Base-by-base conservation (phyloP, 1,140 invertebrate genomes). In the Drosophila nigromelanica region DNA sequence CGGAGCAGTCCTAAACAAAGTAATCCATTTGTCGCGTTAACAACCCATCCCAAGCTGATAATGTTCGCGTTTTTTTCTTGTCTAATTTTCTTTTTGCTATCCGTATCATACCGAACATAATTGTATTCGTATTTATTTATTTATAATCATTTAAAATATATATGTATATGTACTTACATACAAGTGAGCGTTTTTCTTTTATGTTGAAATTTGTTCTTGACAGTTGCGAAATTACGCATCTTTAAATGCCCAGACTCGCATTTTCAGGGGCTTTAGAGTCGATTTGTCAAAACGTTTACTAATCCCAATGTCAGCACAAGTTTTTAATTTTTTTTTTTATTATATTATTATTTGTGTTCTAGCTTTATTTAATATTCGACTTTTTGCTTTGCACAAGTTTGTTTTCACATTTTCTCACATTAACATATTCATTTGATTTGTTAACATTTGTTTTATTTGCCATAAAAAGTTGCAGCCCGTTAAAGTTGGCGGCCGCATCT, bases 51-150 rank as follows among this genome's bases (percentile, higher is more conserved):
- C 54, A 10, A 30, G 48, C 43, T 54, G 30, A 40, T 21, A 59
- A 37, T 59, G 37, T 14, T 35, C 21, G 47, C 33, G 33, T 69
- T 48, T 50, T 35, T 48, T 72, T 60, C 67, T 14, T 67, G 63
- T 64, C 62, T 48, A 64, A 39, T 73, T 68, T 54, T 58, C 21
- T 62, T 62, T 43, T 73, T 62, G 40, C 73, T 24, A 2, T 14
- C 15, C 15, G 4, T 11, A 15, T 64, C 51, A 40, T 45, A 54
- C 14, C 42, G 33, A 80, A 80, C 66, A 56, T 56, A 82, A 83
- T 78, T 79, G 66, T 82, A 82, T 79, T 67, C 83, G 80, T 82
- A 86, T 86, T 87, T 85, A 80, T 80, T 80, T 80, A 87, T 87
- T 78, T 81, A 86, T 87, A 86, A 86, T 86, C 85, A 81, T 81